Conservation (phyloP, 2,888 invertebrate genomes). For the Aquatica leii region DNA sequence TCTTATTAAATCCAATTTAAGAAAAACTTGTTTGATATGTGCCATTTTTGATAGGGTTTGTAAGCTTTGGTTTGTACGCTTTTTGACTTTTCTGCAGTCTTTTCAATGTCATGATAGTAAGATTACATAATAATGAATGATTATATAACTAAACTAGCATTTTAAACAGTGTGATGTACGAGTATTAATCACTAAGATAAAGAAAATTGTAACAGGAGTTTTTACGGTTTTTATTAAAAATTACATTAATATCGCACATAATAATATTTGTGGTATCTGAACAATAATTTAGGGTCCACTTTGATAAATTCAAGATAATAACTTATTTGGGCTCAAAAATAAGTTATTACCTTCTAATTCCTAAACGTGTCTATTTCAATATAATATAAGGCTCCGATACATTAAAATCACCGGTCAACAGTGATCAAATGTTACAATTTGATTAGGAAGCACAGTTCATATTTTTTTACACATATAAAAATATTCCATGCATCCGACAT, state of each 20-base stretch:
- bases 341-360: conserved; percentile 22
- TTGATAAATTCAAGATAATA: conserved; percentile 24
- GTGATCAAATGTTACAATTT: background rate
- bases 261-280: conserved; percentile 26
- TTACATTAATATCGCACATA: conserved; percentile 34
- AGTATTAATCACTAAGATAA: too few relatives aligned
- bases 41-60: too few relatives aligned
- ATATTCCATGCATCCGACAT: conserved; percentile 23
- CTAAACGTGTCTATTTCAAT: conserved; percentile 13
- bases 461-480: conserved; percentile 28
- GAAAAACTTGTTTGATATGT: too few relatives aligned
- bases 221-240: conserved; percentile 26
- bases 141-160: too few relatives aligned
- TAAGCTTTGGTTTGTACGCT: too few relatives aligned
- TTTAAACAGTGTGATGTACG: too few relatives aligned
- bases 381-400: conserved; percentile 32
- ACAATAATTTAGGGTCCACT: conserved; percentile 23
- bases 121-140: too few relatives aligned
- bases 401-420: conserved; percentile 15
- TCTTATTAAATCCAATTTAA: too few relatives aligned
- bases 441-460: conserved; percentile 31
- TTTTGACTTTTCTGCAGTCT: too few relatives aligned
- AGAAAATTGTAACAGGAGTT: too few relatives aligned
- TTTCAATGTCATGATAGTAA: too few relatives aligned
- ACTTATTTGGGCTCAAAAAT: conserved; percentile 35